These are phyloP conservation scores for Pardalotus punctatus DNA, from an alignment of 2,113 vertebrate species.

Conservation along the genomic window DNA sequence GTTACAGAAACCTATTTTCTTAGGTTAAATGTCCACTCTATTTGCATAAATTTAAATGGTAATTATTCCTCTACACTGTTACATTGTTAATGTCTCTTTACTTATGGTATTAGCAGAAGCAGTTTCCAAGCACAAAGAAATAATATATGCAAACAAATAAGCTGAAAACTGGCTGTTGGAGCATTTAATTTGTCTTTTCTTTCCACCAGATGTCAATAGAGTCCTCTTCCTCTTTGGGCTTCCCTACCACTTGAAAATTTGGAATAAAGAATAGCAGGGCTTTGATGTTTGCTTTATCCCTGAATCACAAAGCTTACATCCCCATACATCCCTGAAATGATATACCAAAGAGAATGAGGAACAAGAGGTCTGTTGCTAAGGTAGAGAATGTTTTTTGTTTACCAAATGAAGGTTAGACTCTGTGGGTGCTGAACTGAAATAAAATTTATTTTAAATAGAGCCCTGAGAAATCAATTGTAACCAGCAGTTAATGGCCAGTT, in stretches of 20 bases:
- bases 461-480: slow-evolving; percentile 73
- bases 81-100: background rate
- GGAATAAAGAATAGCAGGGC: background rate
- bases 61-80: background rate
- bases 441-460: slow-evolving; percentile 72
- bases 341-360: background rate
- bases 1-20: background rate
- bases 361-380: background rate
- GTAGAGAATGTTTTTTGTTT: slow-evolving; percentile 61
- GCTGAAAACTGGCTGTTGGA: background rate
- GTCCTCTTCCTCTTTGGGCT: background rate
- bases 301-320: background rate
- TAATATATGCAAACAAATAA: background rate
- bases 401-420: slow-evolving; percentile 61
- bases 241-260: background rate
- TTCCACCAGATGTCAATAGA: slow-evolving; percentile 30
- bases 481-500: slow-evolving; percentile 71
- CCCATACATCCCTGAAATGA: background rate
- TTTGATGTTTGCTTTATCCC: background rate
- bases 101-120: background rate
- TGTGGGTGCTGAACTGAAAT: slow-evolving; percentile 64
- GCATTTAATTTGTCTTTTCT: background rate
- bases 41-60: background rate
- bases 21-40: background rate
- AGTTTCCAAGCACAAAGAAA: background rate